phyloP scores from a whole-genome alignment of 2,113 vertebrate species.

The Myrmecophaga tridactyla region DNA sequence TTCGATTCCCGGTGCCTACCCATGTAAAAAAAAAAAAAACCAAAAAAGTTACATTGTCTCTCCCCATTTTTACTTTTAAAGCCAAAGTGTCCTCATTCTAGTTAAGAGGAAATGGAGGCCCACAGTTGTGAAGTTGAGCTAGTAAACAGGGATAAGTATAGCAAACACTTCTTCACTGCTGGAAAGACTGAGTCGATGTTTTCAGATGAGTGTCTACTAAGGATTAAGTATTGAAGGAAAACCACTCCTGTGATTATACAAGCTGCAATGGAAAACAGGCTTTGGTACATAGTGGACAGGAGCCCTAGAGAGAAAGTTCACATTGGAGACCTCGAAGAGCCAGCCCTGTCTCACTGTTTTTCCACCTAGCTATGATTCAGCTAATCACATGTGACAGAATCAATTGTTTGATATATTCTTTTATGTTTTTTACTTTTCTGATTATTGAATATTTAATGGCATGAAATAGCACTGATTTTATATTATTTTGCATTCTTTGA shows the following conservation, averaged over 20 bases:
- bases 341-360: slow-evolving; percentile 17
- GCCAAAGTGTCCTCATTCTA: not conserved
- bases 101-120: not conserved
- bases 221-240: slow-evolving; percentile 32
- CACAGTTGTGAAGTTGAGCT: not conserved
- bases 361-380: not conserved
- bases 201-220: slow-evolving; percentile 8
- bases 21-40: too few species aligned
- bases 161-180: not conserved
- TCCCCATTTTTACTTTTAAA: not conserved
- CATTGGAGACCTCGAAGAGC: not conserved
- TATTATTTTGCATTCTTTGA: slow-evolving; percentile 42
- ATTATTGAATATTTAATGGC: not conserved
- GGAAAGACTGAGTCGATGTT: not conserved
- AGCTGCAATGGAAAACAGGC: not conserved
- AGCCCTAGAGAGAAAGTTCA: not conserved
- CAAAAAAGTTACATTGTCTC: not conserved
- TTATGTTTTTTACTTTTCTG: slow-evolving; percentile 19
- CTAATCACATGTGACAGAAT: slow-evolving; percentile 23
- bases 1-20: too few species aligned
- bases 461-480: not conserved
- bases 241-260: not conserved
- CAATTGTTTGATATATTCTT: not conserved
- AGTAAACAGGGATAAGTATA: not conserved
- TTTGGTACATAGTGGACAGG: not conserved